Percentiles rank a stretch among this genome's conserved stretches.
phyloP scores from a whole-genome alignment of 92 coral and sea anemone genomes.

The Epizoanthus stellaris region DNA sequence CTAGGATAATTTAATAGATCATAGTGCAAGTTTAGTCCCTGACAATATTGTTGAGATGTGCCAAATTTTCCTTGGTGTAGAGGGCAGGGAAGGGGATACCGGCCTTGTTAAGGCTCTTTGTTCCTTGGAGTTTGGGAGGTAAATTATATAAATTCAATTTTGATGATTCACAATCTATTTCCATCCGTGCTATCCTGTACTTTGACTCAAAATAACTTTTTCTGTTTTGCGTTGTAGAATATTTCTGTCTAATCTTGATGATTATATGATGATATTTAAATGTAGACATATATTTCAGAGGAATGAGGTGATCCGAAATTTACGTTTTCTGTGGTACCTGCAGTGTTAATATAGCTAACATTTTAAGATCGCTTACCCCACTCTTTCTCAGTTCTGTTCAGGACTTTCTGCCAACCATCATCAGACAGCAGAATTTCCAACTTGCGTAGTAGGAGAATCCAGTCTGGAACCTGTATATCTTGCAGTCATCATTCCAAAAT shows the following conservation, averaged over 20 bases:
- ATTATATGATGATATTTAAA: background rate
- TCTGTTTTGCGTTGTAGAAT: background rate
- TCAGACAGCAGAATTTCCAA: background rate
- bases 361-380: background rate
- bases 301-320: background rate
- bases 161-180: background rate
- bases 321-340: background rate
- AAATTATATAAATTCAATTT: background rate
- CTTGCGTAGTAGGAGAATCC: too few species aligned
- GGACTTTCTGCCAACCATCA: constrained; percentile 8
- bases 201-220: background rate
- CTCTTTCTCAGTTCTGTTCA: constrained; percentile 5
- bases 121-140: background rate
- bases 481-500: too few species aligned
- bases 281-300: background rate
- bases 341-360: background rate
- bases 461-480: too few species aligned
- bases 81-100: background rate
- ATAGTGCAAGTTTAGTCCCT: too few species aligned
- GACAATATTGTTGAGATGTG: too few species aligned
- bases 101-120: too few species aligned
- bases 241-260: background rate
- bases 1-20: too few species aligned
- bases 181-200: background rate
- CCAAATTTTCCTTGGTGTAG: too few species aligned